These are phyloP conservation scores for Coreius guichenoti DNA, from an alignment of 2,797 vertebrate species.

Conservation along the genomic window DNA sequence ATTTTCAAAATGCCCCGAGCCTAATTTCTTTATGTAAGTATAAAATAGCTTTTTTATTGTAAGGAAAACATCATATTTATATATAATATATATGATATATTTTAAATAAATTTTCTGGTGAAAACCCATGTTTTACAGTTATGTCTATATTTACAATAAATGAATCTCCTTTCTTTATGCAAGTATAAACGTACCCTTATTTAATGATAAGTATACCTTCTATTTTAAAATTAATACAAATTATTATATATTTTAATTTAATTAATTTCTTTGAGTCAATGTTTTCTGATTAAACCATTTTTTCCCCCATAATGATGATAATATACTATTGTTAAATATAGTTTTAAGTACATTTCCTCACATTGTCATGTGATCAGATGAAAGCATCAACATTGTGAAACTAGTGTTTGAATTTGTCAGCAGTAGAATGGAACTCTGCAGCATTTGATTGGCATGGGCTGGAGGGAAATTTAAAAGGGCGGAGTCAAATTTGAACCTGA, in stretches of 20 bases:
- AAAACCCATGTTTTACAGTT: background rate
- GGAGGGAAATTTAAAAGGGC: slow-evolving; percentile 1
- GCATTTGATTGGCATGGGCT: slow-evolving; percentile 21
- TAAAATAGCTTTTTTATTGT: background rate
- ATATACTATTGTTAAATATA: background rate
- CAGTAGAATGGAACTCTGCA: background rate
- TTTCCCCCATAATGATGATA: background rate
- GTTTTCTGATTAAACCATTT: background rate
- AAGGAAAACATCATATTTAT: background rate
- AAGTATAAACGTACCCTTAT: background rate
- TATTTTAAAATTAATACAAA: background rate
- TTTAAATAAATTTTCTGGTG: too few species aligned
- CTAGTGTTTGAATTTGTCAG: background rate
- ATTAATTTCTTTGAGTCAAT: background rate
- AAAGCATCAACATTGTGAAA: too few species aligned
- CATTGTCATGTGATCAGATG: background rate
- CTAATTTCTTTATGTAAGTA: background rate
- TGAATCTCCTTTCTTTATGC: background rate
- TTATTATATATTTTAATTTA: background rate
- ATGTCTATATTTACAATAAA: background rate
- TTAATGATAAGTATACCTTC: background rate
- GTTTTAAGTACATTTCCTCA: background rate
- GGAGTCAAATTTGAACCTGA: slow-evolving; percentile 10
- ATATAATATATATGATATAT: background rate
- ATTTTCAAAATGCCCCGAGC: background rate